Evolutionary conservation across 2,888 invertebrate genomes (phyloP), one percentile per base, ranked within the genome.

Genomic region (Sisyra nigra): DNA sequence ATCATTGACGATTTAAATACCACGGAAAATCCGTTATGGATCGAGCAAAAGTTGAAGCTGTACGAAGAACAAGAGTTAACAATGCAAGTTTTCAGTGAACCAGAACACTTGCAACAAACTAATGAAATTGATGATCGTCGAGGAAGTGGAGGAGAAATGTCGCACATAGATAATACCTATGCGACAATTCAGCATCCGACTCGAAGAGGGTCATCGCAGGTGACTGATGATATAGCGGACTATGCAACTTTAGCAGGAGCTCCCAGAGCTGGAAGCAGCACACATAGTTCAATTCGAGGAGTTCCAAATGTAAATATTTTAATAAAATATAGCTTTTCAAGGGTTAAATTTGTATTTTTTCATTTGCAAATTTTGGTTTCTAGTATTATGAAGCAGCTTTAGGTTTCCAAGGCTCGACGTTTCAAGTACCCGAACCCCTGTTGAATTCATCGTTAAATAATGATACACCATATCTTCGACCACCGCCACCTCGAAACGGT

Each of bases 11-110:
- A 88, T 55, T 63, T 87, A 39, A 86, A 85, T 53, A 88, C 87
- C 1, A 91, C 89, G 0, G 91, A 91, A 61, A 91, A 91, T 68
- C 91, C 89, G 0, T 64, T 91, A 10, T 91, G 89, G 91, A 78
- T 89, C 54, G 91, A 91, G 67, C 88, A 87, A 54, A 89, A 89
- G 66, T 65, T 89, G 18, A 76, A 89, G 57, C 74, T 88, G 0
- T 91, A 91, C 52, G 89, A 91, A 61, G 89, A 91, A 53, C 89
- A 91, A 62, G 89, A 91, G 62, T 67, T 91, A 44, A 89, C 88
- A 24, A 91, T 91, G 91, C 87, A 89, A 61, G 89, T 91, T 14
- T 88, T 89, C 56, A 80, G 79, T 49, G 82, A 83, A 55, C 76
- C 80, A 9, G 81, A 82, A 59, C 3, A 24, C 7, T 24, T 24